phyloP scores from a whole-genome alignment of 2,797 vertebrate genomes.

The Odontamblyopus lacepedii region DNA sequence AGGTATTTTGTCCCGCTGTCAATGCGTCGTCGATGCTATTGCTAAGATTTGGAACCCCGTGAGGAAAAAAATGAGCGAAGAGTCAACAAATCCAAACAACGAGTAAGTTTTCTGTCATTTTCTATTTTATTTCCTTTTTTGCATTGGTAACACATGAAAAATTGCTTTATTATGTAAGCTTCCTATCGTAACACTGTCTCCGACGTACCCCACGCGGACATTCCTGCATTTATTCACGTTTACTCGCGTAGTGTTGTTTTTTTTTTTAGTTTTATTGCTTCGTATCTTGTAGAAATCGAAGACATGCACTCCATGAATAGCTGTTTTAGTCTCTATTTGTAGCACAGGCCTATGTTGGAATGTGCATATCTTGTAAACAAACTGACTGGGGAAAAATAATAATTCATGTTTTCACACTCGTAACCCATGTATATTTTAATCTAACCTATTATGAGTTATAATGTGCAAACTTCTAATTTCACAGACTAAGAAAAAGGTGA shows the following conservation, averaged over 20 bases:
- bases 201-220: neutral
- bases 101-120: constrained; percentile 81
- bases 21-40: constrained; percentile 84
- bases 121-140: neutral
- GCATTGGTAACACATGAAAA: constrained; percentile 7
- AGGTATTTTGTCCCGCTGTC: constrained; percentile 87
- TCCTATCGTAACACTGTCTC: neutral
- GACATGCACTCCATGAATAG: neutral
- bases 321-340: neutral
- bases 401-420: neutral
- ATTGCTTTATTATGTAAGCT: neutral
- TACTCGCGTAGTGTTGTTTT: neutral
- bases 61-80: constrained; percentile 98
- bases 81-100: constrained; percentile 96
- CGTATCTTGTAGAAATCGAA: neutral
- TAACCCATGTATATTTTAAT: neutral
- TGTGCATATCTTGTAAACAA: constrained; percentile 1
- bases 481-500: neutral
- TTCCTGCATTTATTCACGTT: constrained; percentile 9
- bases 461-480: neutral
- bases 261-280: neutral
- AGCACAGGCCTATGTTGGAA: neutral
- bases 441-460: no score
- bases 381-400: neutral
- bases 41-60: constrained; percentile 89